Evolutionary conservation across 2,113 vertebrate species (phyloP).

Genomic region (Calidris pugnax): DNA sequence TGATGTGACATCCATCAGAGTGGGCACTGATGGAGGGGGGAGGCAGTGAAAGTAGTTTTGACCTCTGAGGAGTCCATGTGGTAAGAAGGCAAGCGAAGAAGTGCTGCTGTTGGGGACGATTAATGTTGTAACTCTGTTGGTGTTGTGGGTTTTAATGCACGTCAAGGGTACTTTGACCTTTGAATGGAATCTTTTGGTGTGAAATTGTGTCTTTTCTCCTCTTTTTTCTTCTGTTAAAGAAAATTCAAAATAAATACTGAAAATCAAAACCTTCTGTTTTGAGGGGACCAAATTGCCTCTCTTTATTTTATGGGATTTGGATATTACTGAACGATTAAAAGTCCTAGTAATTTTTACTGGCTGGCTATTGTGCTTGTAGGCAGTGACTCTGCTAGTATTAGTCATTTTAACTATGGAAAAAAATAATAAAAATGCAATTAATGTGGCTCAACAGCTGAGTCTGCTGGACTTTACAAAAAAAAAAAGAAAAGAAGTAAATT

Average conservation of each 20-base stretch:
- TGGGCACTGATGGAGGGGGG: neutral
- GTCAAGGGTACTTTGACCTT: slow-evolving; percentile 35
- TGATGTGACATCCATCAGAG: neutral
- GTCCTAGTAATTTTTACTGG: slow-evolving; percentile 37
- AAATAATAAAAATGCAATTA: slow-evolving; percentile 61
- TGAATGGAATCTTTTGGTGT: slow-evolving; percentile 21
- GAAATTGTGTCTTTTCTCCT: neutral
- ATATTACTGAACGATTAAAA: slow-evolving; percentile 33
- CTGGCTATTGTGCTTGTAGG: slow-evolving; percentile 38
- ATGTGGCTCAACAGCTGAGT: slow-evolving; percentile 58
- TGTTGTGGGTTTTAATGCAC: slow-evolving; percentile 6
- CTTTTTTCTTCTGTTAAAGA: slow-evolving; percentile 8
- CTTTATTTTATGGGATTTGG: slow-evolving; percentile 50
- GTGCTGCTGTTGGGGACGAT: neutral
- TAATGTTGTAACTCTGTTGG: neutral
- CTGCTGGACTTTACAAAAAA: slow-evolving; percentile 21
- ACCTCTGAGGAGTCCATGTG: neutral
- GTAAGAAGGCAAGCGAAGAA: neutral
- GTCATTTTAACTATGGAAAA: slow-evolving; percentile 61
- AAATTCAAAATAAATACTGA: slow-evolving; percentile 38
- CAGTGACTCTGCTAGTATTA: slow-evolving; percentile 25
- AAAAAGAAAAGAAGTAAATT: neutral
- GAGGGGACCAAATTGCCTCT: slow-evolving; percentile 26
- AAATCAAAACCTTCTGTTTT: slow-evolving; percentile 47
- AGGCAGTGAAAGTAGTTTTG: neutral